phyloP scores from a whole-genome alignment of 2,797 vertebrate genomes.

The Podargus strigoides region DNA sequence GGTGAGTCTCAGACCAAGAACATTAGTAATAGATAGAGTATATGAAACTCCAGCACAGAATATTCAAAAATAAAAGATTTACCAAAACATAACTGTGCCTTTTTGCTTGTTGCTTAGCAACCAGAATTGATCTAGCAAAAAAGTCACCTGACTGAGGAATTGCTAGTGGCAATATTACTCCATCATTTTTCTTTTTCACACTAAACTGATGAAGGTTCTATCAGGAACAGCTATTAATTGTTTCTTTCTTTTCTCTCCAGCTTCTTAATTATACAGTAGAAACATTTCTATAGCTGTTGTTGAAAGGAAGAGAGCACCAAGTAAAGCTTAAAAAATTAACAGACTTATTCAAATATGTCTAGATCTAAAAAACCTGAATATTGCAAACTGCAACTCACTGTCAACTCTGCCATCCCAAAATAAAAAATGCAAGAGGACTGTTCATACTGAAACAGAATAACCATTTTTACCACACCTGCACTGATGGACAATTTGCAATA shows the following conservation, averaged over 20 bases:
- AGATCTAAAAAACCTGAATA: conserved; percentile 7
- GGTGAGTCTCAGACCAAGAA: not conserved
- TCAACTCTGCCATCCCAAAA: conserved; percentile 34
- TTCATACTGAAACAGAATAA: not conserved
- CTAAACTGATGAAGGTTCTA: conserved; percentile 68
- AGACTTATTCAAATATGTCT: not conserved
- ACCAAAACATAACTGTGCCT: conserved; percentile 68
- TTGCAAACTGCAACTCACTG: not conserved
- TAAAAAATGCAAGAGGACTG: not conserved
- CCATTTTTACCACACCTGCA: conserved; percentile 26
- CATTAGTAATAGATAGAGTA: not conserved
- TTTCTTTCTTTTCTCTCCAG: conserved; percentile 63
- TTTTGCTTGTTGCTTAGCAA: conserved; percentile 78
- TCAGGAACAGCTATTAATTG: conserved; percentile 69
- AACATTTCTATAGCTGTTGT: not conserved
- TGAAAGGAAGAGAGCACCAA: conserved; percentile 4
- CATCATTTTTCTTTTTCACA: conserved; percentile 77
- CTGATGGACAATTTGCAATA: conserved; percentile 38
- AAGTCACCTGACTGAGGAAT: conserved; percentile 77
- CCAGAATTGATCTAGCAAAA: conserved; percentile 77
- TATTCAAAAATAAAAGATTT: conserved; percentile 67
- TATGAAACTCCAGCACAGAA: conserved; percentile 45
- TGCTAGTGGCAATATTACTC: conserved; percentile 78
- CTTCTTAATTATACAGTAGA: conserved; percentile 58
- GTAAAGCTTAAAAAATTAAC: conserved; percentile 16